A percentile compares a stretch with the other conserved stretches of the same genome.
Evolutionary conservation across 2,113 vertebrate species (phyloP).

Genomic region (Thalassarche chlororhynchos): DNA sequence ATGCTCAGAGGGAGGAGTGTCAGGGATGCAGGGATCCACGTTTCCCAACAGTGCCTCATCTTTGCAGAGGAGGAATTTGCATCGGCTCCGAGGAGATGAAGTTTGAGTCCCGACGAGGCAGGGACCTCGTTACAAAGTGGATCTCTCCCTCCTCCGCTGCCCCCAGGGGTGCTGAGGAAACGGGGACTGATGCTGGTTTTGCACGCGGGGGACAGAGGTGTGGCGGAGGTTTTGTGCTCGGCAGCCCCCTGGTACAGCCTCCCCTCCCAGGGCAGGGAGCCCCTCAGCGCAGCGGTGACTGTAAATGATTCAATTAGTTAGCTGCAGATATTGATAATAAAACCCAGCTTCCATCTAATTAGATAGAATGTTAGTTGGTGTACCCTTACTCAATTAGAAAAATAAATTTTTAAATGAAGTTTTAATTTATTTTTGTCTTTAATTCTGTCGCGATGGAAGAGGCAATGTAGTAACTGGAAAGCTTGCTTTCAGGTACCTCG

Average conservation of each 20-base stretch:
- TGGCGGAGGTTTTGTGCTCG: accelerated
- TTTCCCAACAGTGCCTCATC: background rate
- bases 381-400: background rate
- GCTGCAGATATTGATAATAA: background rate
- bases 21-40: background rate
- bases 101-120: background rate
- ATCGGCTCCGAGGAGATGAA: background rate
- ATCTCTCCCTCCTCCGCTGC: no score
- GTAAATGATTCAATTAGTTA: background rate
- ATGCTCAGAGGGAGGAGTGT: background rate
- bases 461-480: no score
- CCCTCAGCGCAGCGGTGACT: background rate
- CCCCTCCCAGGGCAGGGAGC: background rate
- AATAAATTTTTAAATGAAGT: background rate
- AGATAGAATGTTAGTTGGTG: background rate
- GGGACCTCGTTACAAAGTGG: no score
- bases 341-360: background rate
- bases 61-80: background rate
- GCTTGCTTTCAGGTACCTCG: background rate
- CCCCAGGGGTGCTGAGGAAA: background rate
- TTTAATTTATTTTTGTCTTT: background rate
- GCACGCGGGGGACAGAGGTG: background rate
- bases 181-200: accelerated
- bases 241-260: background rate
- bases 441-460: background rate